Evolutionary conservation across 2,113 vertebrate genomes (phyloP).

Genomic region (Vicugna pacos): DNA sequence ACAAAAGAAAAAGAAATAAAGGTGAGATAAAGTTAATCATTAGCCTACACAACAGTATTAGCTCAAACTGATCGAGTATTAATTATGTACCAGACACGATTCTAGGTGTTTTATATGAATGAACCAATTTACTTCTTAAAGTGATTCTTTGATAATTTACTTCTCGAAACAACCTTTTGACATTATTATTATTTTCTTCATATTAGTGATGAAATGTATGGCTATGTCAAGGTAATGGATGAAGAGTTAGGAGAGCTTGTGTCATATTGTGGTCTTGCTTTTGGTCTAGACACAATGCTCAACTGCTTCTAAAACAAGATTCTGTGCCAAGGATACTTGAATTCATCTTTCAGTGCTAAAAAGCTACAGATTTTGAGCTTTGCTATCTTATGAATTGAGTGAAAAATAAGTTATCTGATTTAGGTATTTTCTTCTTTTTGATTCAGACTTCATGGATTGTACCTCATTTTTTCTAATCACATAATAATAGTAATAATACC

Average conservation of each 20-base stretch:
- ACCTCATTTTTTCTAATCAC: not conserved
- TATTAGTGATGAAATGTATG: not conserved
- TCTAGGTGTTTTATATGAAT: not conserved
- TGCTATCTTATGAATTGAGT: not conserved
- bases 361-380: not conserved
- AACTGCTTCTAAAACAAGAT: not conserved
- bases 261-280: not conserved
- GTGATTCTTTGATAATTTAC: not conserved
- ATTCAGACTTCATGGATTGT: not conserved
- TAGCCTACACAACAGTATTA: not conserved
- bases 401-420: not conserved
- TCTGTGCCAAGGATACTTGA: not conserved
- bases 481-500: not conserved
- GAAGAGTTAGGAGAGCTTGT: not conserved
- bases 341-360: slow-evolving; percentile 2
- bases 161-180: not conserved
- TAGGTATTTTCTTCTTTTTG: not conserved
- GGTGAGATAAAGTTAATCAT: not conserved
- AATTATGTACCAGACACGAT: not conserved
- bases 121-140: not conserved
- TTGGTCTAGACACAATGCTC: not conserved
- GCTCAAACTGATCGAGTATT: not conserved
- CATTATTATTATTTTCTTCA: not conserved
- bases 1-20: not conserved
- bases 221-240: not conserved